Conservation (phyloP, 2,797 vertebrate genomes). For the Poeciliopsis presidionis region DNA sequence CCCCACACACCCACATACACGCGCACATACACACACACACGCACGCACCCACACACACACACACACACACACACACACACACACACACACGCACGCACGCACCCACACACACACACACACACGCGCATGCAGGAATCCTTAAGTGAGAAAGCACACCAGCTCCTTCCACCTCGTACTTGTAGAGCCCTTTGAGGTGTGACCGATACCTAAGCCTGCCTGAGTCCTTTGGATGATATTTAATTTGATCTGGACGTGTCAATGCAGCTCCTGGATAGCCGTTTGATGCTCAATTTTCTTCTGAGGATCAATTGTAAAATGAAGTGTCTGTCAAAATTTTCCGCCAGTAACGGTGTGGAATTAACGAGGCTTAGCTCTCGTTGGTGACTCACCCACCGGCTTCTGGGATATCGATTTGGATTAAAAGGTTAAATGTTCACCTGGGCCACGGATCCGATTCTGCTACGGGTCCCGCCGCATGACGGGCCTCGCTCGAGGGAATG, state of each 20-base stretch:
- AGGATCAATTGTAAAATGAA: slow-evolving; percentile 15
- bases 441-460: slow-evolving; percentile 11
- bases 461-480: slow-evolving; percentile 1
- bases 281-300: slow-evolving; percentile 17
- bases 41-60: too few relatives aligned
- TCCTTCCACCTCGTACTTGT: neutral
- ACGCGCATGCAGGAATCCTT: neutral
- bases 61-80: too few relatives aligned
- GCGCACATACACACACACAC: too few relatives aligned
- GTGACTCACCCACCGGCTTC: neutral
- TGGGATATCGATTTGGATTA: slow-evolving; percentile 19
- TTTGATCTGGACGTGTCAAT: slow-evolving; percentile 12
- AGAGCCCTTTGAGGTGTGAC: neutral
- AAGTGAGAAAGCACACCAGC: neutral
- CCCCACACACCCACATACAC: too few relatives aligned
- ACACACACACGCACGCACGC: too few relatives aligned
- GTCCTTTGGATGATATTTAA: slow-evolving; percentile 8
- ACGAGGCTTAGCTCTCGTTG: slow-evolving; percentile 3
- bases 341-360: neutral
- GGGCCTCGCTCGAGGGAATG: slow-evolving; percentile 20
- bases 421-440: slow-evolving; percentile 8
- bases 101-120: neutral
- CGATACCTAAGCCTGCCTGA: slow-evolving; percentile 7
- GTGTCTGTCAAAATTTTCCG: slow-evolving; percentile 5
- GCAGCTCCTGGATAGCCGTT: neutral